A percentile compares a stretch with the other conserved stretches of the same genome.
These are phyloP conservation scores for Biston stratarius DNA, from an alignment of 2,888 invertebrate genomes.

Conservation along the genomic window DNA sequence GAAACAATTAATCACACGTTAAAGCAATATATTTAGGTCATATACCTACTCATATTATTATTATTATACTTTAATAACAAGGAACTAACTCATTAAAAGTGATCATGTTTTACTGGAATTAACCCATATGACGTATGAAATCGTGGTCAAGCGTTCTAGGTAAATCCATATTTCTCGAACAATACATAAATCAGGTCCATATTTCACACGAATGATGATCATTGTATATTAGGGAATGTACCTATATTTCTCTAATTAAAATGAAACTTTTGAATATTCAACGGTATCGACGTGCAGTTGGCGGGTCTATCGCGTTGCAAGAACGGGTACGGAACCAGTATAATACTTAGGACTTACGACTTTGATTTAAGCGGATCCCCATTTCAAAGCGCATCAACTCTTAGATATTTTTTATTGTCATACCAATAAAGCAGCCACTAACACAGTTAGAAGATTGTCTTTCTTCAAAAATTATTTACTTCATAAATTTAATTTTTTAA, in stretches of 20 bases:
- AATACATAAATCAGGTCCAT: constrained; percentile 7
- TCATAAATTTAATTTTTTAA: neutral
- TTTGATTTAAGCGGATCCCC: no score
- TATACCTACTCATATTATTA: neutral
- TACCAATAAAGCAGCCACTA: no score
- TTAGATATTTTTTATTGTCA: no score
- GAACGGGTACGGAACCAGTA: no score
- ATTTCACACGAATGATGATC: neutral
- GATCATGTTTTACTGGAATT: constrained; percentile 13
- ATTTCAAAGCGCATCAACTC: no score
- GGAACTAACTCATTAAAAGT: constrained; percentile 2
- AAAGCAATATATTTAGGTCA: neutral
- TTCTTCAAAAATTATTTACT: no score
- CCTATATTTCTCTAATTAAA: no score
- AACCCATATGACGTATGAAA: constrained; percentile 28
- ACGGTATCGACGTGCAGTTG: no score
- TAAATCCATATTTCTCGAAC: constrained; percentile 19
- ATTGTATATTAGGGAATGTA: neutral
- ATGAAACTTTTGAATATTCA: no score
- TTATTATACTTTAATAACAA: neutral
- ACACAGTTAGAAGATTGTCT: no score
- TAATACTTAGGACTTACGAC: no score
- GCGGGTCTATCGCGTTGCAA: no score
- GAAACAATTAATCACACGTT: neutral
- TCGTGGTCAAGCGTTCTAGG: constrained; percentile 28